Evolutionary conservation across 2,797 vertebrate genomes (phyloP).

Genomic region (Acrossocheilus fasciatus): DNA sequence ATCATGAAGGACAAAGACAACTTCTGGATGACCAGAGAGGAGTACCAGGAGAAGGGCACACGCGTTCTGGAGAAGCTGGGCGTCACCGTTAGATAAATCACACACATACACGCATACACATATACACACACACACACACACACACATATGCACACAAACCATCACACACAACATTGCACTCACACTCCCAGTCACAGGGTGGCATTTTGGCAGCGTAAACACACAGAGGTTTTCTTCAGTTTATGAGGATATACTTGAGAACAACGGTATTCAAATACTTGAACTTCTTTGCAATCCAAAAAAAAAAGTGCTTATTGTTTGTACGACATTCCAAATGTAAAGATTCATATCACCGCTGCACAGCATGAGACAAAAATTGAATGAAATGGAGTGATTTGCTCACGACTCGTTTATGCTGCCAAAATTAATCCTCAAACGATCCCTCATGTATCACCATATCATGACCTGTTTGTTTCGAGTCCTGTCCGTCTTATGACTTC

Average conservation of each 20-base stretch:
- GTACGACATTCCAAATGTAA: conserved; percentile 44
- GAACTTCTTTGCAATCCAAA: conserved; percentile 54
- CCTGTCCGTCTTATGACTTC: not conserved
- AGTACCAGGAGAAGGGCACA: conserved; percentile 97
- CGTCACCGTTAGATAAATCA: conserved; percentile 96
- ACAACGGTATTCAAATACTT: conserved; percentile 46
- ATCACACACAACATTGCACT: conserved; percentile 18
- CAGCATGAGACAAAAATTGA: not conserved
- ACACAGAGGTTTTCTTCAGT: conserved; percentile 28
- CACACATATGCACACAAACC: conserved; percentile 7
- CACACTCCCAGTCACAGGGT: conserved; percentile 52
- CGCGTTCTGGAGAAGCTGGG: conserved; percentile 98
- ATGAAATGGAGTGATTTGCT: not conserved
- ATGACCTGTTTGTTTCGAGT: not conserved
- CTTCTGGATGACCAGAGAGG: conserved; percentile 98
- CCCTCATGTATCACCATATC: not conserved
- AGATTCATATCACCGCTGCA: conserved; percentile 2
- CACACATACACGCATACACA: not conserved
- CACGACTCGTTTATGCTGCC: conserved; percentile 57
- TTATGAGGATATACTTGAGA: conserved; percentile 46
- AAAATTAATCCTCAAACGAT: conserved; percentile 53
- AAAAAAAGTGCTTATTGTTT: conserved; percentile 38
- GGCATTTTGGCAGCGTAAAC: conserved; percentile 68
- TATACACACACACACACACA: conserved; percentile 7
- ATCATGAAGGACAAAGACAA: conserved; percentile 99